phyloP scores from a whole-genome alignment of 2,113 vertebrate species.

The Sphaerodactylus townsendi region DNA sequence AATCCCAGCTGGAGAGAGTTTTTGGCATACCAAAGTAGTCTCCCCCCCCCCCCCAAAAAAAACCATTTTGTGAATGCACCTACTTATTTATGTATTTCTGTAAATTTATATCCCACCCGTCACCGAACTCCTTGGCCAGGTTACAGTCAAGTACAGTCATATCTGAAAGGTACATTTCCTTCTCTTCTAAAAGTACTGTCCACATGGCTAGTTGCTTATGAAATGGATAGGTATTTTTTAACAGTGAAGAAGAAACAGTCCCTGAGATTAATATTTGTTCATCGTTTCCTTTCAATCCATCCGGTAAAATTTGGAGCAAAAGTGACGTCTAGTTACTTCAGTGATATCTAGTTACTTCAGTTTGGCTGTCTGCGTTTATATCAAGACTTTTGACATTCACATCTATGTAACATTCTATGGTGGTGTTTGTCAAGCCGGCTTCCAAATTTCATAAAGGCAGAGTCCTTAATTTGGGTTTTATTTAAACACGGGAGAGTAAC shows the following conservation, averaged over 20 bases:
- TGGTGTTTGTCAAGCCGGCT: neutral
- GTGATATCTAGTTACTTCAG: neutral
- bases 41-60: too few species aligned
- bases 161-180: neutral
- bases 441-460: neutral
- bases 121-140: too few species aligned
- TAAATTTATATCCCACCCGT: too few species aligned
- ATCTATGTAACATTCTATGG: neutral
- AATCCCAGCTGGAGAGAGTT: neutral
- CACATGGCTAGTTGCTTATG: neutral
- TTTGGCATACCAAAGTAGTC: neutral
- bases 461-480: neutral
- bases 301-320: neutral
- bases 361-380: neutral
- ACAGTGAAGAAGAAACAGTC: neutral
- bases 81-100: too few species aligned
- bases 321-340: too few species aligned
- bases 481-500: neutral
- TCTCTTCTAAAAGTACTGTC: too few species aligned
- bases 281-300: neutral
- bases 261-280: neutral
- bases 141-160: too few species aligned
- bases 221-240: neutral
- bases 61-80: too few species aligned
- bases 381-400: neutral